Base-by-base conservation (phyloP, 2,888 invertebrate genomes). In the Mythimna pallens region DNA sequence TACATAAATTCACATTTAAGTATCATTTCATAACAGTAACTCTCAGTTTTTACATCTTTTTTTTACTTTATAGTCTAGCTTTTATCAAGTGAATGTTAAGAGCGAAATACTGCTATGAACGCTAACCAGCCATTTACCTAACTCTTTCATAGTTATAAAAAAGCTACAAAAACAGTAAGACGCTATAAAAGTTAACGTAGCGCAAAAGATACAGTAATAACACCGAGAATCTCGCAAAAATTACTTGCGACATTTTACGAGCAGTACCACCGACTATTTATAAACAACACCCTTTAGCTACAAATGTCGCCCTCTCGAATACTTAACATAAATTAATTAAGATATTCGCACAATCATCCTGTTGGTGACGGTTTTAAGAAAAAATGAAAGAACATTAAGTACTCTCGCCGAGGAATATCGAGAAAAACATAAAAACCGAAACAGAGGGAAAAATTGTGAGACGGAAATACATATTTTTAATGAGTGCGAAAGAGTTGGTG, bases 241-340 rank as follows among this genome's bases (percentile, higher is more conserved):
- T 89, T 89, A 89, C 89, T 84, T 47, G 72, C 84, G 82, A 84
- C 86, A 88, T 87, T 68, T 93, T 91, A 92, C 88, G 92, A 89
- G 86, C 87, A 82, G 88, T 86, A 88, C 87, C 84, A 86, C 76
- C 79, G 77, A 83, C 81, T 86, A 89, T 89, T 88, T 89, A 89
- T 89, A 89, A n/a, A 89, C 88, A 92, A 91, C 91, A 92, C 90
- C 93, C 92, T 92, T 93, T 93, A 89, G 83, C 88, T 85, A 75
- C 74, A 64, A 87, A 87, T 86, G 89, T 89, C 90, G 83, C 91
- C 90, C 90, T 90, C 79, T 84, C 81, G 84, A 92, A 91, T 93
- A 92, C 92, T 94, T 94, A 94, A 93, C 94, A 95, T 95, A 95
- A 96, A 96, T 95, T 96, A 96, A 96, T 96, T 95, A 95, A 93